Conservation (phyloP, 2,113 vertebrate species). For the Mustelus asterias region DNA sequence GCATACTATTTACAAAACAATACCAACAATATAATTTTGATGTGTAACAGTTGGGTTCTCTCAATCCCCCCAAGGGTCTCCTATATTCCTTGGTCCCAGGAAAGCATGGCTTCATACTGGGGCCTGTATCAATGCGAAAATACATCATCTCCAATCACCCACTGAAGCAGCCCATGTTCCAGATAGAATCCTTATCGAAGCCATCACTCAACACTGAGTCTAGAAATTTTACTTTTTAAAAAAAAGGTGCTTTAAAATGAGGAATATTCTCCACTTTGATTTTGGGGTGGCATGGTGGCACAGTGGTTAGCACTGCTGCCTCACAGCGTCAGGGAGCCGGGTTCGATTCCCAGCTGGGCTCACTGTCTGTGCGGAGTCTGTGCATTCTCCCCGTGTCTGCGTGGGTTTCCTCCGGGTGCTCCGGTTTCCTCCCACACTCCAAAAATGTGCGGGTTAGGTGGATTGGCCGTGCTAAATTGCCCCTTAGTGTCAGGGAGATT, state of each 20-base stretch:
- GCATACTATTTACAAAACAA: neutral
- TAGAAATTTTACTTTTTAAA: neutral
- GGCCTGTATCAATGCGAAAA: neutral
- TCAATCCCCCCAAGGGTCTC: neutral
- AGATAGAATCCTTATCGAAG: neutral
- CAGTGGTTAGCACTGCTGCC: too few relatives aligned
- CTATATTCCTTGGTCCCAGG: neutral
- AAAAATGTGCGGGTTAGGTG: too few relatives aligned
- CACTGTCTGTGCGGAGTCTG: too few relatives aligned
- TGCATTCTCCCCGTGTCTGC: too few relatives aligned
- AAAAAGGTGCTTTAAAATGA: neutral
- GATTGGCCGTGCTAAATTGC: too few relatives aligned
- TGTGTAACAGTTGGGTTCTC: neutral
- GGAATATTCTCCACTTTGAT: neutral
- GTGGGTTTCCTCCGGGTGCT: too few relatives aligned
- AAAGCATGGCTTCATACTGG: neutral
- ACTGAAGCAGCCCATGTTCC: neutral
- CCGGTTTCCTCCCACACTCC: too few relatives aligned
- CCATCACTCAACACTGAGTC: neutral
- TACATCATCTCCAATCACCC: neutral
- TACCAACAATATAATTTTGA: neutral
- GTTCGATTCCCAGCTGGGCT: too few relatives aligned
- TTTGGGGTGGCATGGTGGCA: too few relatives aligned
- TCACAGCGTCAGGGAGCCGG: too few relatives aligned
- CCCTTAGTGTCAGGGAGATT: too few relatives aligned